Evolutionary conservation across 92 coral and sea anemone genomes (phyloP), one percentile per base, ranked within the genome.

Genomic region (Paragorgia papillata): DNA sequence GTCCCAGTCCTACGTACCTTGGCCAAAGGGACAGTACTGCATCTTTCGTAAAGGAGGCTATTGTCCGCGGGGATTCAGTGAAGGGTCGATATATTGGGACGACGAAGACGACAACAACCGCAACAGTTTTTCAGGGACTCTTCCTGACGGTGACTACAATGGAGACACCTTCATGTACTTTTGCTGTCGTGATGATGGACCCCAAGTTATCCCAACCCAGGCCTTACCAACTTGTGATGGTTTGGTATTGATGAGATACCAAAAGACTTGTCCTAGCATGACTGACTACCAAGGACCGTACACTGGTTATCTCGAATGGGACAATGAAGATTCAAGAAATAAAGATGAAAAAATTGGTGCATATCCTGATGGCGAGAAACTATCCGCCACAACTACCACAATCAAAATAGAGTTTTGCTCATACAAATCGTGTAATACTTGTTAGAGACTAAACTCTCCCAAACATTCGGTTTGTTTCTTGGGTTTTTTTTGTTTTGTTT

Each of bases 141-240:
- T 89, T 10, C 94, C 94, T 12, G 84, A 83, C 40, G 94, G 94
- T 15, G 62, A 14, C 37, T 89, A 89, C 79, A 50, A 79, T 21
- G 35, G 58, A 15, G 35, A 40, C 34, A 89, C 94, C 1, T 71
- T 55, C 14, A 62, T 89, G n/a, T 54, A 55, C 27, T 89, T 56
- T 73, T 89, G 94, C 57, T 89, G 94, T 50, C 74, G 94, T 31
- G 68, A 60, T 0, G 81, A 67, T 46, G 94, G 90, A 8, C 3
- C n/a, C n/a, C n/a, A n/a, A n/a, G n/a, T 31, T 12, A 34, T 29
- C 32, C 40, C 27, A 20, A 51, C 41, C 55, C 9, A 29, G 7
- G 73, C 53, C 54, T 13, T 66, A 0, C 73, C 73, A 26, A 19
- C 1, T 22, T 40, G 73, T 34, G 27, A 66, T 9, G 41, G 31